Conservation (phyloP, 53 echinoderm and acorn worm species). For the Henricia sp. region DNA sequence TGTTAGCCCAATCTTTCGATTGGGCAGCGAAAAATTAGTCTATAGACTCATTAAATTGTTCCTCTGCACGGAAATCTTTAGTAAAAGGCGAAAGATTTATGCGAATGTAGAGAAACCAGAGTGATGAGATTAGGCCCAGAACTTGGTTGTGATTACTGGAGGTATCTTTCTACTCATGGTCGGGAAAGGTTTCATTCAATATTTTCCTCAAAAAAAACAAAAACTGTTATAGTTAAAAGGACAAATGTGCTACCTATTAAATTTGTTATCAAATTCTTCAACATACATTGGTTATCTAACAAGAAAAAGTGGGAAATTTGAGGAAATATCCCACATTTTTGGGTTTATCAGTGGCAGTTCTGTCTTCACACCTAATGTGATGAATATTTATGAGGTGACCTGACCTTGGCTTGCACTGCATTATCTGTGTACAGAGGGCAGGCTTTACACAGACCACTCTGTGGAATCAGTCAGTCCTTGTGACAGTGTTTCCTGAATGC, state of each 20-base stretch:
- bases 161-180: conserved; percentile 6
- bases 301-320: not conserved
- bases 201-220: not conserved
- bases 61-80: conserved; percentile 96
- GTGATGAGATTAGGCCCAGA: not conserved
- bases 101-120: conserved; percentile 93
- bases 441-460: too few species aligned
- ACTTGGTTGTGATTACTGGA: not conserved
- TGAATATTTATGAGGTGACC: conserved; percentile 11
- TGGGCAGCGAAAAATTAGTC: conserved; percentile 78
- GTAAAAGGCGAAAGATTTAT: conserved; percentile 97
- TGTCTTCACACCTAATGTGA: not conserved
- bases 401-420: conserved; percentile 1
- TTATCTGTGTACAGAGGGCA: conserved; percentile 7
- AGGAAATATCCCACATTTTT: not conserved
- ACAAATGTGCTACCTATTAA: not conserved
- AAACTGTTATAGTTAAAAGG: not conserved
- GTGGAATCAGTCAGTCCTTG: too few species aligned
- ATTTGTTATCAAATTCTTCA: not conserved
- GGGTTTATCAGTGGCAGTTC: not conserved
- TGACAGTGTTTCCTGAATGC: too few species aligned
- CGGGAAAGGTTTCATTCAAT: not conserved
- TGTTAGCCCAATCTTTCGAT: conserved; percentile 69
- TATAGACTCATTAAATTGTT: conserved; percentile 89
- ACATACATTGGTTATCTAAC: not conserved